Evolutionary conservation across 2,797 vertebrate species (phyloP).

Genomic region (Melanotaenia maccullochi): DNA sequence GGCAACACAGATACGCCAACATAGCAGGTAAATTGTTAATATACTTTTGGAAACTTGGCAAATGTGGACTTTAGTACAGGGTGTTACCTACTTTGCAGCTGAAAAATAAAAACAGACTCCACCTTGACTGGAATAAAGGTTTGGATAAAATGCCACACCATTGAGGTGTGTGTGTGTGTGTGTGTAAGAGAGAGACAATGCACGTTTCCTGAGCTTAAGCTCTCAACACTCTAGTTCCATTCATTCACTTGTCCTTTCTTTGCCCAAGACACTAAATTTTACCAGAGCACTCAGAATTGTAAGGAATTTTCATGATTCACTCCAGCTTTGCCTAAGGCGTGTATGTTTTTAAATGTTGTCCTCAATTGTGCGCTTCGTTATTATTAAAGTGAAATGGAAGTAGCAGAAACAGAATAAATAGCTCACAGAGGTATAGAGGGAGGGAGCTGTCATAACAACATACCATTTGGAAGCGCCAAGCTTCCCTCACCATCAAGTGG

Average conservation of each 20-base stretch:
- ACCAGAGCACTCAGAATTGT: slow-evolving; percentile 3
- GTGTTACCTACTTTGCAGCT: slow-evolving; percentile 33
- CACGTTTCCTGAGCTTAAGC: slow-evolving; percentile 30
- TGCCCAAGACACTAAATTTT: slow-evolving; percentile 12
- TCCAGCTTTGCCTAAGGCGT: slow-evolving; percentile 20
- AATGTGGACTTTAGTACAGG: slow-evolving; percentile 53
- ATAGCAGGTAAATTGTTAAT: slow-evolving; percentile 66
- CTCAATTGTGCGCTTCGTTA: slow-evolving; percentile 49
- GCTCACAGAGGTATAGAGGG: slow-evolving; percentile 44
- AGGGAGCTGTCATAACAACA: slow-evolving; percentile 78
- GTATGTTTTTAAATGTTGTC: slow-evolving; percentile 23
- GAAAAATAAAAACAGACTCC: slow-evolving; percentile 31
- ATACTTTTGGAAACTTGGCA: slow-evolving; percentile 68
- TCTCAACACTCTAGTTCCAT: slow-evolving; percentile 11
- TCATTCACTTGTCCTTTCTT: slow-evolving; percentile 18
- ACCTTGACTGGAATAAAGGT: slow-evolving; percentile 29
- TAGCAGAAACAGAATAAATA: slow-evolving; percentile 43
- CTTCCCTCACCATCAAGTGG: slow-evolving; percentile 69
- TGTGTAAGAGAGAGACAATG: slow-evolving; percentile 19
- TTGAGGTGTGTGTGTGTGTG: slow-evolving; percentile 20
- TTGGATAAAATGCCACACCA: slow-evolving; percentile 28
- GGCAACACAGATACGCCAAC: slow-evolving; percentile 44
- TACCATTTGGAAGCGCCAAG: slow-evolving; percentile 67
- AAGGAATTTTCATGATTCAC: slow-evolving; percentile 14
- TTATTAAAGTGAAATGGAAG: slow-evolving; percentile 34